Evolutionary conservation across 1,140 invertebrate species (phyloP), one percentile per base, ranked within the genome.

Genomic region (Augochlora pura): DNA sequence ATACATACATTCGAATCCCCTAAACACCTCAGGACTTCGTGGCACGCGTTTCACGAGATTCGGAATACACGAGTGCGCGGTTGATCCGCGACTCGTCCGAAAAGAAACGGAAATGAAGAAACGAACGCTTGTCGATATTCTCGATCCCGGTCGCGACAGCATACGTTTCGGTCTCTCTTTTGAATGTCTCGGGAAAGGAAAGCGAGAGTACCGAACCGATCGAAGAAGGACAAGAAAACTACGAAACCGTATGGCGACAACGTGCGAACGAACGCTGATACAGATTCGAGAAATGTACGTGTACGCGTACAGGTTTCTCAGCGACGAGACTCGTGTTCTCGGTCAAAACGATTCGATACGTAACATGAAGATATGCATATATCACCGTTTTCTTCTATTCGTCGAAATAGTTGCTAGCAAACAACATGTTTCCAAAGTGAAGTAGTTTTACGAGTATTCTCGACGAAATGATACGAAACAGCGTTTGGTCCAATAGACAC

Each of bases 51-150:
- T 57, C 54, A 57, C 54, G 54, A n/a, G 54, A 57, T n/a, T 57
- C 54, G 54, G 54, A 7, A 21, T n/a, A 57, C 42, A 14, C 42
- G 42, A 2, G 4, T n/a, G 18, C 25, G 1, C 32, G n/a, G n/a
- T n/a, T n/a, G n/a, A n/a, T 12, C 32, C 68, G 67, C 49, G 25
- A 12, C 38, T 79, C 64, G 63, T 72, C 72, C 63, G 62, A 54
- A n/a, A 57, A 57, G 54, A 23, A n/a, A 8, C 21, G 54, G n/a
- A 8, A 23, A 32, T 32, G 1, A 32, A 32, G 32, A 32, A 32
- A 32, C 32, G 32, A 32, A 32, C 4, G 32, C 32, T 32, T 32
- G 32, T 32, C 32, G 1, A 4, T 32, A 32, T 32, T 32, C 4
- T 32, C 32, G 32, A 32, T 32, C 32, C 32, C 32, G 32, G 4